Percentiles rank a stretch among this genome's conserved stretches.
Conservation (phyloP, 1,140 invertebrate genomes). For the Drosophila auraria region DNA sequence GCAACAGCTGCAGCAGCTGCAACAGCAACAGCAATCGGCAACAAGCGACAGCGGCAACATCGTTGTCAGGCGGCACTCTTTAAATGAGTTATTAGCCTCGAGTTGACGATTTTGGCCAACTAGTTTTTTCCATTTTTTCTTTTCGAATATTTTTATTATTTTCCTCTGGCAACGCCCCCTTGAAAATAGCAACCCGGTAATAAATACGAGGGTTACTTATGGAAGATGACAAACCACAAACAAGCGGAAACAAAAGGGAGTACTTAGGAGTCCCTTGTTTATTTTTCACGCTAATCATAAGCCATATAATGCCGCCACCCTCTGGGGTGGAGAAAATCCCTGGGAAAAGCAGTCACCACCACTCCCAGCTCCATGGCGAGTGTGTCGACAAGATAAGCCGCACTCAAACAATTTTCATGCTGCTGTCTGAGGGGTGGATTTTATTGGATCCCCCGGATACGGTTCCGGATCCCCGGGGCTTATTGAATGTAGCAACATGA, state of each 20-base stretch:
- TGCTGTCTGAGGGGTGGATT: constrained; percentile 21
- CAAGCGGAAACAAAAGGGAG: constrained; percentile 27
- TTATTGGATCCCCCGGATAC: constrained; percentile 34
- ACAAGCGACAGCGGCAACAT: constrained; percentile 32
- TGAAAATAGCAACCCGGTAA: constrained; percentile 44
- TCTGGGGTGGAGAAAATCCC: neutral
- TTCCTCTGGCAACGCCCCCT: constrained; percentile 62
- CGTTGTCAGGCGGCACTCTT: constrained; percentile 62
- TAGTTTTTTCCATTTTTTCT: constrained; percentile 47
- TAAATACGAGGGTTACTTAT: constrained; percentile 13
- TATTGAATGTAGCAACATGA: constrained; percentile 47
- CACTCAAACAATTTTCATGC: constrained; percentile 37
- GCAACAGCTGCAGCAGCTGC: constrained; percentile 44
- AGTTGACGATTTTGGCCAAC: constrained; percentile 74
- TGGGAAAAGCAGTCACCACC: neutral
- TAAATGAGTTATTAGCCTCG: constrained; percentile 80
- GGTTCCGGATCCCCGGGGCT: constrained; percentile 27
- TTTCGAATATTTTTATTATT: constrained; percentile 8
- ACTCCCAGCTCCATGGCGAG: constrained; percentile 15
- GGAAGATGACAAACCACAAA: constrained; percentile 58
- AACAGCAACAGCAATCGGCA: constrained; percentile 20
- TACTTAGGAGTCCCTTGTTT: constrained; percentile 45
- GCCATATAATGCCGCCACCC: constrained; percentile 31
- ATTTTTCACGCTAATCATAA: constrained; percentile 81
- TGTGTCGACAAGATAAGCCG: constrained; percentile 83